Base-by-base conservation (phyloP, 2,888 invertebrate genomes). In the Calliphora vomitoria region DNA sequence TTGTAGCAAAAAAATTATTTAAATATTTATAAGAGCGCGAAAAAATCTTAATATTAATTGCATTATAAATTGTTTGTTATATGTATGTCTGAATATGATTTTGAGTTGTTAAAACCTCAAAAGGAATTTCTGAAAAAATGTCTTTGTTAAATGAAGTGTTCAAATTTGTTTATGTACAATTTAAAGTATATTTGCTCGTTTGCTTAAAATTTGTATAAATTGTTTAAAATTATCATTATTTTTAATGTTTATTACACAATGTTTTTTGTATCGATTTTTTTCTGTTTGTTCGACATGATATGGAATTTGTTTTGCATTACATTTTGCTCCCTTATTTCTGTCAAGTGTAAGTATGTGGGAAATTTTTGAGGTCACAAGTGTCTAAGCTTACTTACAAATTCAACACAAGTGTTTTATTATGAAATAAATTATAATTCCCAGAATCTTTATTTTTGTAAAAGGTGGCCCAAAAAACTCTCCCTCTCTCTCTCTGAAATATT, bases 131-230 rank as follows among this genome's bases (percentile, higher is more conserved):
- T 55, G 44, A 4, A 62, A 64, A 64, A 72, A 66, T 58, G 8
- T 58, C 4, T 53, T 55, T 81, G 81, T 64, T 74, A 64, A 78
- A 71, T 83, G 76, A 78, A 78, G 53, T 78, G 83, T 53, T 53
- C n/a, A 69, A 69, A 41, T 58, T 47, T 60, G 53, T 44, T 55
- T 62, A 69, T 82, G 25, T 76, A 8, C n/a, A 60, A 76, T 41
- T 66, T 66, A 55, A 55, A 66, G 41, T 64, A 53, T 18, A 64
- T 64, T 35, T 58, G 15, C 58, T 82, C 0, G n/a, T 25, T 38
- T 20, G 44, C 47, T 60, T 15, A 25, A 38, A 35, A 75, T 35
- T 58, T 66, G 0, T 68, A 58, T 20, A 66, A 44, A 60, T 25
- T 82, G 25, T 75, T 74, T 64, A 13, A 35, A 53, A 64, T 41